phyloP scores from a whole-genome alignment of 2,888 invertebrate genomes.

The Exocentrus adspersus region DNA sequence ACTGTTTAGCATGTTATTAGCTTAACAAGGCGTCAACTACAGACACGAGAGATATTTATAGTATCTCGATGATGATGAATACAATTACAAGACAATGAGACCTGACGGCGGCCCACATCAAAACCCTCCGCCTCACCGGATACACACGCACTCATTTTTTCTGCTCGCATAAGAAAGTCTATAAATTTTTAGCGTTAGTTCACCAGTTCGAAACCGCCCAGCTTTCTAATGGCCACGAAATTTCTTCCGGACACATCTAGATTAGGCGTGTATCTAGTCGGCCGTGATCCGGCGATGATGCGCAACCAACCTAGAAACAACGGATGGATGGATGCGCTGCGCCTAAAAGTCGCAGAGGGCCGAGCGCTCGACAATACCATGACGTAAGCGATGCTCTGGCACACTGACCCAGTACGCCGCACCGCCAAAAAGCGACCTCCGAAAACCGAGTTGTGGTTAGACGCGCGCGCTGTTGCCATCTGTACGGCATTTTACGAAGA shows the following conservation, averaged over 20 bases:
- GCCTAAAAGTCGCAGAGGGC: slow-evolving; percentile 13
- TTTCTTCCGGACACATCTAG: slow-evolving; percentile 1
- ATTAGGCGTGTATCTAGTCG: slow-evolving; percentile 3
- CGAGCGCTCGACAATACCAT: slow-evolving; percentile 24
- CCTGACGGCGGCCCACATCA: too few species aligned
- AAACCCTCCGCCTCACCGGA: too few species aligned
- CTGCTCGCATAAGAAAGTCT: too few species aligned
- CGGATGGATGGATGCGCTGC: slow-evolving; percentile 16
- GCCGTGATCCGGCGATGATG: neutral
- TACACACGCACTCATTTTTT: too few species aligned
- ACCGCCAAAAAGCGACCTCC: slow-evolving; percentile 33
- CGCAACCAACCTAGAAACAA: slow-evolving; percentile 13
- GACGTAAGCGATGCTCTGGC: slow-evolving; percentile 37
- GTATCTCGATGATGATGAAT: too few species aligned
- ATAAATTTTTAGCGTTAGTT: neutral
- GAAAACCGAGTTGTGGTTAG: slow-evolving; percentile 36
- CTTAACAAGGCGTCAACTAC: too few species aligned
- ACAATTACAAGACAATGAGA: too few species aligned
- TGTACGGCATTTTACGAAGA: too few species aligned
- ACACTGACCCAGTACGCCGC: slow-evolving; percentile 39
- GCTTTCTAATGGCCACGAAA: neutral
- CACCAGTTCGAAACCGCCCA: neutral
- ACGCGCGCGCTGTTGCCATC: slow-evolving; percentile 20
- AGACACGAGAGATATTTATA: too few species aligned
- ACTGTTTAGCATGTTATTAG: too few species aligned